Evolutionary conservation across 2,797 vertebrate species (phyloP).

Genomic region (Tympanoctomys barrerae): DNA sequence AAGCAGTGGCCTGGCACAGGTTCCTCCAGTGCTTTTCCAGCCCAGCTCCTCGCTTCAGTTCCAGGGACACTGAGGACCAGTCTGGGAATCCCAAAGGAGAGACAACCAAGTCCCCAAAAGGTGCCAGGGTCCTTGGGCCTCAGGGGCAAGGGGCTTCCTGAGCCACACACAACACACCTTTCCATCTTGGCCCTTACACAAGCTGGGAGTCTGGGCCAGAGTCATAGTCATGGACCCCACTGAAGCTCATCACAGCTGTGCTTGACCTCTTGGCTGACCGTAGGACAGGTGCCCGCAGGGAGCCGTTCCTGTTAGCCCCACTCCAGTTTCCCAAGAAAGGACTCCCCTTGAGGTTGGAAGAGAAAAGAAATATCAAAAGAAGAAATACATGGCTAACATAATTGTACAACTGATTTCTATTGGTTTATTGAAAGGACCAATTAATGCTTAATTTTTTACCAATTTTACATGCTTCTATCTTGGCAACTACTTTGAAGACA

Average conservation of each 20-base stretch:
- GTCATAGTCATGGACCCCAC: rapidly evolving
- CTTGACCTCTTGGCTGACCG: background rate
- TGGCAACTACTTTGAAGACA: too few species aligned
- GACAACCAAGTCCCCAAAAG: background rate
- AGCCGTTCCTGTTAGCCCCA: background rate
- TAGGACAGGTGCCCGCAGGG: background rate
- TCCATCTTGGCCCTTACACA: background rate
- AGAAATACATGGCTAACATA: background rate
- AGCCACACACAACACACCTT: background rate
- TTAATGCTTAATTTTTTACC: too few species aligned
- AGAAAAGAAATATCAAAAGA: background rate
- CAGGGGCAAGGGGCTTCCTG: background rate
- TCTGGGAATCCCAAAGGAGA: background rate
- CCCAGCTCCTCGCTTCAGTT: background rate
- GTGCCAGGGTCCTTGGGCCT: background rate
- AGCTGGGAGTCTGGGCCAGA: background rate
- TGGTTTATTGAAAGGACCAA: too few species aligned
- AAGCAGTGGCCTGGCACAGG: constrained; percentile 44
- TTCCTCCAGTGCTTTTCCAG: constrained; percentile 79
- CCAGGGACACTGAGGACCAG: background rate
- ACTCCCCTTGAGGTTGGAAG: background rate
- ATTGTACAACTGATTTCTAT: too few species aligned
- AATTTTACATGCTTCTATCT: too few species aligned
- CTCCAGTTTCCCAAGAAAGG: background rate
- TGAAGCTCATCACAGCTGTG: rapidly evolving